Evolutionary conservation across 2,113 vertebrate species (phyloP).

Genomic region (Delphinus delphis): DNA sequence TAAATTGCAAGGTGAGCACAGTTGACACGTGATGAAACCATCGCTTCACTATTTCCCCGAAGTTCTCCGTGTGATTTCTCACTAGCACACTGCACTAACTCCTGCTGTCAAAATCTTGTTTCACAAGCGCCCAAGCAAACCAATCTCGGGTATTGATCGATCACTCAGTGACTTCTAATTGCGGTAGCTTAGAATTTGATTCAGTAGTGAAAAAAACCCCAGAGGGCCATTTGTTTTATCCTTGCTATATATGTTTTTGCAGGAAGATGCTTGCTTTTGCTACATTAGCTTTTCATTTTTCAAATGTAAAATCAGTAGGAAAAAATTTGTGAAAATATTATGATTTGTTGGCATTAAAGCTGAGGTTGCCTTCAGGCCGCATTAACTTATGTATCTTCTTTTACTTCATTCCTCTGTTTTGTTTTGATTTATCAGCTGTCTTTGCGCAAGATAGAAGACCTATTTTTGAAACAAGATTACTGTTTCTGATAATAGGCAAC

Average conservation of each 20-base stretch:
- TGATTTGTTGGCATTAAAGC: slow-evolving; percentile 75
- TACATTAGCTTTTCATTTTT: slow-evolving; percentile 74
- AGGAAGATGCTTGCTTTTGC: slow-evolving; percentile 63
- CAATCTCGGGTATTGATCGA: slow-evolving; percentile 60
- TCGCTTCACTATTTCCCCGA: not conserved
- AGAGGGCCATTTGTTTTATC: not conserved
- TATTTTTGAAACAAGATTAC: slow-evolving; percentile 74
- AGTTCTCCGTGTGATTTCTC: slow-evolving; percentile 53
- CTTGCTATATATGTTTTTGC: slow-evolving; percentile 55
- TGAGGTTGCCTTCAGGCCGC: slow-evolving; percentile 72
- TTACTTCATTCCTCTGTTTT: slow-evolving; percentile 80
- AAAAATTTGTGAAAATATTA: slow-evolving; percentile 69
- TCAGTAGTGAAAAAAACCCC: not conserved
- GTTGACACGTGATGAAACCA: slow-evolving; percentile 9
- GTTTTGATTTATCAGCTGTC: slow-evolving; percentile 81
- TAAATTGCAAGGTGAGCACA: not conserved
- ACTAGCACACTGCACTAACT: slow-evolving; percentile 20
- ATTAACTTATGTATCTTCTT: slow-evolving; percentile 77
- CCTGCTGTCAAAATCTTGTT: slow-evolving; percentile 53
- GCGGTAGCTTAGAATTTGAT: slow-evolving; percentile 41
- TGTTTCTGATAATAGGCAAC: slow-evolving; percentile 63
- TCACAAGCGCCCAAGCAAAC: slow-evolving; percentile 48
- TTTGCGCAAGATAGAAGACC: slow-evolving; percentile 58
- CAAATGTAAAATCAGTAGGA: slow-evolving; percentile 59
- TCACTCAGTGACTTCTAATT: slow-evolving; percentile 54